Base-by-base conservation (phyloP, 2,888 invertebrate genomes). In the Lepeophtheirus nordmannii region DNA sequence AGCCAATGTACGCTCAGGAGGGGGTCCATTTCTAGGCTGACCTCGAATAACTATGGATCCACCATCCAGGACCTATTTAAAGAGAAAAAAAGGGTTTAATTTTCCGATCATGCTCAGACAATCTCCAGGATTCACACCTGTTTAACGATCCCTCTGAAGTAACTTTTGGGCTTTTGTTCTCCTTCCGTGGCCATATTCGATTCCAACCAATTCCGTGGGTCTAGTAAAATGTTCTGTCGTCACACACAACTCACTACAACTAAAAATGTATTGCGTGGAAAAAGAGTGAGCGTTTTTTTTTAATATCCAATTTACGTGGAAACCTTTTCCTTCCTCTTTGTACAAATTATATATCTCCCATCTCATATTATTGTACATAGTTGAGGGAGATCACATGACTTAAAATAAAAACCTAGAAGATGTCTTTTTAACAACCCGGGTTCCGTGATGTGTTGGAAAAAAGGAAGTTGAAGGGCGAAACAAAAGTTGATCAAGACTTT, bases 31-130 rank as follows among this genome's bases (percentile, higher is more conserved):
- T 74, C 83, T 83, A 0, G 87, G 86, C 70, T 84, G 82, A 69
- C 85, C 91, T 73, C 93, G 82, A 72, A 98, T 87, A 62, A 94
- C 85, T 68, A 98, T 82, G 67, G 94, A 87, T 78, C 98, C 98
- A 67, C 97, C 98, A 68, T 97, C 96, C 69, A 91, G 81, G 69
- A 97, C 86, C 96, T 97, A 71, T 61, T 80, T 76, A 69, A 68
- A 67, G 65, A 69, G 69, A 67, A 62, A 23, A 38, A 65, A 67
- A 10, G 60, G 0, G 1, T 17, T 5, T 53, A 30, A 30, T 30
- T 7, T 7, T 7, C 30, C 30, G 7, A 30, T 5, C 7, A 30
- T 30, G 3, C 2, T 5, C 2, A 30, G 30, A 30, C 30, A 30
- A 30, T 30, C 30, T 7, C 2, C 30, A 7, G 3, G 7, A 30